Conservation (phyloP, 2,888 invertebrate species). For the Adelphocoris suturalis region DNA sequence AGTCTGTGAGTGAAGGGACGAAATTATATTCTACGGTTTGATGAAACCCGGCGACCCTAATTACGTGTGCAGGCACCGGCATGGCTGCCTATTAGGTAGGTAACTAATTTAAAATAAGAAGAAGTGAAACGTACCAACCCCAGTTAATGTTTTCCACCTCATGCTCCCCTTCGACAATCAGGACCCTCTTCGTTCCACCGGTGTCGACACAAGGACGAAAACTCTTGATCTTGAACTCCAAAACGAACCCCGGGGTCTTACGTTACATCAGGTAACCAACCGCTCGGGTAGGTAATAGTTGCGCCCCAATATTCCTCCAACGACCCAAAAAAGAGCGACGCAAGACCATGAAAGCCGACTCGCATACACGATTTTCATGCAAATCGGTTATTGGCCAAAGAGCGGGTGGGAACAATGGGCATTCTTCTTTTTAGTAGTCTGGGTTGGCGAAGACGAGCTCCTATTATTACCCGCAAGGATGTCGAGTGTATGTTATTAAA, state of each 20-base stretch:
- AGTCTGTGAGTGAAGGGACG: too few relatives aligned
- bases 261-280: background rate
- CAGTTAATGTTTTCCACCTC: background rate
- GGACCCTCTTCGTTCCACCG: background rate
- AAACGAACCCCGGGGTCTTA: background rate
- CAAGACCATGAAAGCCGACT: slow-evolving; percentile 15
- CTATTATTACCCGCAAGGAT: background rate
- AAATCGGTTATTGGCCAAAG: slow-evolving; percentile 35
- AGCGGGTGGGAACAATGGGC: background rate
- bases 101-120: too few relatives aligned
- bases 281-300: background rate
- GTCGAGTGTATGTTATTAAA: background rate
- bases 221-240: slow-evolving; percentile 1
- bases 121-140: background rate
- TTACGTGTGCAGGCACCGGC: too few relatives aligned
- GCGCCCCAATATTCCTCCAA: background rate
- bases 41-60: too few relatives aligned
- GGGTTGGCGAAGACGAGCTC: background rate
- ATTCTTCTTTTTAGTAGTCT: slow-evolving; percentile 8
- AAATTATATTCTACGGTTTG: too few relatives aligned
- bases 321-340: background rate
- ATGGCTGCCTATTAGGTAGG: too few relatives aligned
- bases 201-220: slow-evolving; percentile 10
- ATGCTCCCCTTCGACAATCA: background rate
- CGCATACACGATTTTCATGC: slow-evolving; percentile 35